Conservation (phyloP, 2,888 invertebrate genomes). For the Euzetes globulus region DNA sequence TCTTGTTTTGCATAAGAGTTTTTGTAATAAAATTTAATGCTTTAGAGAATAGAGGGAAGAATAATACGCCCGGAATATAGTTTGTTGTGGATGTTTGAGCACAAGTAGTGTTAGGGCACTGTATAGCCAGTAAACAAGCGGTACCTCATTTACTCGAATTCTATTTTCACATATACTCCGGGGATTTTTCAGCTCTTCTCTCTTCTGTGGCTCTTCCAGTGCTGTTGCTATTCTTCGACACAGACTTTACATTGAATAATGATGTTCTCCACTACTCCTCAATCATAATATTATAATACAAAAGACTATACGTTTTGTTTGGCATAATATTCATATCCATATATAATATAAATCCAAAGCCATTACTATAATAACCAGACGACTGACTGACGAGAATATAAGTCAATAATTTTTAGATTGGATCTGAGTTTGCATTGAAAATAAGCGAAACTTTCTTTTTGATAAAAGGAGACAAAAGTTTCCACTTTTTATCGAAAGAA, state of each 20-base stretch:
- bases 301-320: background rate
- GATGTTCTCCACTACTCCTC: background rate
- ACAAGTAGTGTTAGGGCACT: background rate
- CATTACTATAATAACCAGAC: background rate
- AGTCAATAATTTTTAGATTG: background rate
- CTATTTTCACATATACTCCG: background rate
- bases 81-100: background rate
- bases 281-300: constrained; percentile 23
- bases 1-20: constrained; percentile 10
- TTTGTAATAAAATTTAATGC: constrained; percentile 17
- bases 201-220: background rate
- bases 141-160: constrained; percentile 17
- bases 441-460: background rate
- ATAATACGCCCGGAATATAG: background rate
- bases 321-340: no score
- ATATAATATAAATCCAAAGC: background rate
- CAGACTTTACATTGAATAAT: constrained; percentile 22
- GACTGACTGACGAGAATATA: background rate
- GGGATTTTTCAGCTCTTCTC: background rate
- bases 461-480: background rate
- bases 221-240: background rate
- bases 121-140: background rate
- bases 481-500: no score
- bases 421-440: background rate
- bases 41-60: background rate